Evolutionary conservation across 1,140 invertebrate genomes (phyloP), one percentile per base, ranked within the genome.

Genomic region (Gryllus bimaculatus): DNA sequence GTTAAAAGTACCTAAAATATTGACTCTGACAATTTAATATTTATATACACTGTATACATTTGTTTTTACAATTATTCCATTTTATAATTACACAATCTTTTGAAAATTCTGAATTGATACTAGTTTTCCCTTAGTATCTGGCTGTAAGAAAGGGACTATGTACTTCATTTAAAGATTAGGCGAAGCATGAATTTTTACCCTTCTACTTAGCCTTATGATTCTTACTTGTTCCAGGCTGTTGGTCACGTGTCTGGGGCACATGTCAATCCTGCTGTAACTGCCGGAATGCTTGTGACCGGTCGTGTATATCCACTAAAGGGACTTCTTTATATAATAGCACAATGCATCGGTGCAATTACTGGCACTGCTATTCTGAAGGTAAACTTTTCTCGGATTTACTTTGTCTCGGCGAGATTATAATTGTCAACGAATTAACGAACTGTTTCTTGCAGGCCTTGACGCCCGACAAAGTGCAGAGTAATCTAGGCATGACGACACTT

Each of bases 201-300:
- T 39, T 39, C 5, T 39, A 39, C 1, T 2, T 39, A 39, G 26
- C 1, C 26, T 2, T 39, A 39, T 2, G 26, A 39, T 39, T 39
- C 26, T 39, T 39, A 39, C 26, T 78, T n/a, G 8, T 73, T 78
- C 10, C 85, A 94, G 92, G 88, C 91, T 26, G 90, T 98, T 79
- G 95, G 94, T 7, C 95, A 97, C 84, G 89, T 97, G 47, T 96
- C 94, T 78, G 96, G 96, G 0, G 95, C 94, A 47, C 96, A 97
- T 84, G 89, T 98, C 75, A 98, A 98, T 88, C 96, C 96, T 0
- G 95, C 95, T 0, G 95, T 97, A 15, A 96, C 95, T 0, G 86
- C 89, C 7, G 95, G 91, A 5, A 89, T 97, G 83, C 84, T 95
- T 48, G 91, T 92, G 8, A 92, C 93, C 21, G 93, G 95, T 20